A percentile compares a stretch with the other conserved stretches of the same genome.
Conservation (phyloP, 2,797 vertebrate species). For the Uromys caudimaculatus region DNA sequence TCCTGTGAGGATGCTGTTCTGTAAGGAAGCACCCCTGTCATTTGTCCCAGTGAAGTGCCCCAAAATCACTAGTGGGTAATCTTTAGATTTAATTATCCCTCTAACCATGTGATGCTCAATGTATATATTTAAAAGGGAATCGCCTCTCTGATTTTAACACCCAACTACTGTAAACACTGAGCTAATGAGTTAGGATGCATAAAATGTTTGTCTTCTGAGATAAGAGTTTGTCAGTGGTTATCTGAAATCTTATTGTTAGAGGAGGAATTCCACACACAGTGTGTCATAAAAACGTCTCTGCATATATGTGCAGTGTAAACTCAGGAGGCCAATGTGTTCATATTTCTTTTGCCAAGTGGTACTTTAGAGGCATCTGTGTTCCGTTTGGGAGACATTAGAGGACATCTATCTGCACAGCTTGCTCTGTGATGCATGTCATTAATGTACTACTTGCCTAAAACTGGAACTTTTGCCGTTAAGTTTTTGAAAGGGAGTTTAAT, state of each 20-base stretch:
- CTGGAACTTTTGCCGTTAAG: background rate
- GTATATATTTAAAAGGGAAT: slow-evolving; percentile 22
- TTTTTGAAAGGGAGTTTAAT: slow-evolving; percentile 41
- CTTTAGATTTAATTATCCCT: slow-evolving; percentile 15
- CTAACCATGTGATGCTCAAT: background rate
- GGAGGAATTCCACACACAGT: background rate
- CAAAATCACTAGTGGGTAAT: background rate
- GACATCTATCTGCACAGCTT: background rate
- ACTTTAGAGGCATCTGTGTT: slow-evolving; percentile 39
- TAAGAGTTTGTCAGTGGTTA: background rate
- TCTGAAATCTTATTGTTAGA: slow-evolving; percentile 24
- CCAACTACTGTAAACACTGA: slow-evolving; percentile 10
- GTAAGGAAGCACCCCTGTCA: background rate
- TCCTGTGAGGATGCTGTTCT: background rate
- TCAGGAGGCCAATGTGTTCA: background rate
- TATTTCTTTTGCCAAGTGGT: background rate
- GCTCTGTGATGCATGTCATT: background rate
- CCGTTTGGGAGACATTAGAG: background rate
- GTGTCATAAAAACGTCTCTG: background rate
- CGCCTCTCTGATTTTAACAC: slow-evolving; percentile 15
- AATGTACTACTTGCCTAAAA: background rate
- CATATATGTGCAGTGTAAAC: background rate
- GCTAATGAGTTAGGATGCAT: background rate
- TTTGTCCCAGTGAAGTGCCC: background rate
- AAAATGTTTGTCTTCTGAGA: background rate